Base-by-base conservation (phyloP, 2,888 invertebrate species). In the Troides aeacus region DNA sequence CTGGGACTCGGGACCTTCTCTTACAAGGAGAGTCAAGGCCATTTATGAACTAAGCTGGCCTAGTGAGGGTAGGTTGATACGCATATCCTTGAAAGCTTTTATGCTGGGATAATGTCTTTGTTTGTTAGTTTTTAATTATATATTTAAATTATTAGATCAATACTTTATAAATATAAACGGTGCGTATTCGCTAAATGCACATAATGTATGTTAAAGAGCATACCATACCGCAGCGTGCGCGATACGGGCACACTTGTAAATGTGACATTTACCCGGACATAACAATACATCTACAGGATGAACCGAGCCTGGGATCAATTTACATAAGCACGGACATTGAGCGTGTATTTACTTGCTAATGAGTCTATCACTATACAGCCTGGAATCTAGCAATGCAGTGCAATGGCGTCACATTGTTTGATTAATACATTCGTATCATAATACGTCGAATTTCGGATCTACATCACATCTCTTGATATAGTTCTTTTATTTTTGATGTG, bases 341-440 rank as follows among this genome's bases (percentile, higher is more conserved):
- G 21, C 66, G 58, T 66, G 70, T 66, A 63, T 70, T 70, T 70
- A 70, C 70, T 70, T 70, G 70, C 70, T 70, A 70, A 70, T 70
- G 66, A 70, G 66, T 70, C 70, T 70, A 66, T 70, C 66, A 59
- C 70, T 62, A 63, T 70, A 70, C 63, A 50, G 59, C 39, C 63
- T 70, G 66, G 59, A 63, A 39, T 21, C 62, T 39, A 58, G 62
- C 69, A 66, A 69, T 66, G 65, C 62, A 69, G 58, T 62, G 23
- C 64, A 57, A 59, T 62, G 61, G 23, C 61, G 69, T 64, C 64
- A 61, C 30, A 69, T 62, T 65, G 61, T 69, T 69, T 65, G 30
- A 69, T 64, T 61, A 65, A 42, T 60, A 61, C 56, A 42, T 69
- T 61, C 24, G 42, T 18, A 62, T 42, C 30, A 56, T 10, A 46